These are phyloP conservation scores for Ctenodactylus gundi DNA, from an alignment of 2,113 vertebrate species.

Conservation along the genomic window DNA sequence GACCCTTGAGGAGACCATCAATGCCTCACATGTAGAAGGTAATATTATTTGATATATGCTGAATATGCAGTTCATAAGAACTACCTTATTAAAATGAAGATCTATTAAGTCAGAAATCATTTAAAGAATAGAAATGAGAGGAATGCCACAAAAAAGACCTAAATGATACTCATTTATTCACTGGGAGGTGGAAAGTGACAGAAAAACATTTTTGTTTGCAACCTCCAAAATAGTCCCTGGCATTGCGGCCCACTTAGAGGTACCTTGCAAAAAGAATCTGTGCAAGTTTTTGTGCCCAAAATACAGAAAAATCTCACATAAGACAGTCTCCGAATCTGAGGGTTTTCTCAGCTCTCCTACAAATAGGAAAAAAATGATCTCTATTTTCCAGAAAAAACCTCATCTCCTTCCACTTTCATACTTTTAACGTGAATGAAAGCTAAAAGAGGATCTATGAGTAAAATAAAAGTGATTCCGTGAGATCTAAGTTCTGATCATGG, in stretches of 20 bases:
- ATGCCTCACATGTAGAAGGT: background rate
- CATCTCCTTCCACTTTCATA: background rate
- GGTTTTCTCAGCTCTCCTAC: background rate
- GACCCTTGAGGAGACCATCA: background rate
- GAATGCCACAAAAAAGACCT: conserved; percentile 30
- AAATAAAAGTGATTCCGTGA: background rate
- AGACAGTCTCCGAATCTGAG: background rate
- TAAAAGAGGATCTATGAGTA: background rate
- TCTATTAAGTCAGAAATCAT: background rate
- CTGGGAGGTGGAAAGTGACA: background rate
- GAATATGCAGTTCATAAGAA: background rate
- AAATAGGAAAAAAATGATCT: background rate
- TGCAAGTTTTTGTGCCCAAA: background rate
- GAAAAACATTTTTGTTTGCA: background rate
- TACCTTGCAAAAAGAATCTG: background rate
- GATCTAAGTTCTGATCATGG: background rate
- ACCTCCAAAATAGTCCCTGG: background rate
- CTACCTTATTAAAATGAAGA: background rate
- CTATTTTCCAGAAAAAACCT: background rate
- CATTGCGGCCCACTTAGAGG: background rate
- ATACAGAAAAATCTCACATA: background rate
- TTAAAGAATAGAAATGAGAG: background rate
- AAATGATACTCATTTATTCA: background rate
- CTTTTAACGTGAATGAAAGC: background rate
- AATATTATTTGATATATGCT: background rate